A percentile compares a stretch with the other conserved stretches of the same genome.
phyloP scores from a whole-genome alignment of 2,113 vertebrate genomes.

The Glaucidium brasilianum region DNA sequence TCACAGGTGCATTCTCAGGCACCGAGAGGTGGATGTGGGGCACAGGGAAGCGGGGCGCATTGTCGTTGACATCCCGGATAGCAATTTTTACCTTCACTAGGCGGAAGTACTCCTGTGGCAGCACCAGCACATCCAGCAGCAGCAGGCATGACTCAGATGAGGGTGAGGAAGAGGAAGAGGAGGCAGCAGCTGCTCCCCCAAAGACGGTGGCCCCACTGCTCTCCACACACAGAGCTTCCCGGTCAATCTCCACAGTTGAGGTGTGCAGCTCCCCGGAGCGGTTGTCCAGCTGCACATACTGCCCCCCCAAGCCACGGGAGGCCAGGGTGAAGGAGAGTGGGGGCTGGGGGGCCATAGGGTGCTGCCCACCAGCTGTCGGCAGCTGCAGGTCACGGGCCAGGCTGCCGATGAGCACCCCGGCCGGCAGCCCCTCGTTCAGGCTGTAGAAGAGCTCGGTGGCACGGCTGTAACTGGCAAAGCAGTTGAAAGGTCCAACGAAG shows the following conservation, averaged over 20 bases:
- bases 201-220: constrained; percentile 50
- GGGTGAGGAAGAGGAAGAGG: constrained; percentile 26
- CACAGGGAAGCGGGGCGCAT: constrained; percentile 86
- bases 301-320: constrained; percentile 80
- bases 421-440: constrained; percentile 92
- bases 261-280: constrained; percentile 88
- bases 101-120: constrained; percentile 94
- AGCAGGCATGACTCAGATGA: constrained; percentile 80
- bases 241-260: constrained; percentile 86
- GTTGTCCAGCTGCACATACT: constrained; percentile 90
- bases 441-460: constrained; percentile 93
- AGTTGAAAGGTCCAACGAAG: constrained; percentile 84
- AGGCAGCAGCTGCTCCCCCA: not conserved
- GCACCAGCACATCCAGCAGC: constrained; percentile 88
- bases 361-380: constrained; percentile 23
- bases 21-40: constrained; percentile 84
- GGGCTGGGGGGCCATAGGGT: constrained; percentile 8
- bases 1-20: constrained; percentile 89
- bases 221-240: constrained; percentile 84
- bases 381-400: constrained; percentile 87
- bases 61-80: constrained; percentile 92
- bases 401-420: constrained; percentile 88
- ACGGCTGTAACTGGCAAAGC: constrained; percentile 89
- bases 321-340: constrained; percentile 88
- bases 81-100: constrained; percentile 93